A percentile compares a stretch with the other conserved stretches of the same genome.
phyloP scores from a whole-genome alignment of 2,888 invertebrate species.

The Heliothis peltigera region DNA sequence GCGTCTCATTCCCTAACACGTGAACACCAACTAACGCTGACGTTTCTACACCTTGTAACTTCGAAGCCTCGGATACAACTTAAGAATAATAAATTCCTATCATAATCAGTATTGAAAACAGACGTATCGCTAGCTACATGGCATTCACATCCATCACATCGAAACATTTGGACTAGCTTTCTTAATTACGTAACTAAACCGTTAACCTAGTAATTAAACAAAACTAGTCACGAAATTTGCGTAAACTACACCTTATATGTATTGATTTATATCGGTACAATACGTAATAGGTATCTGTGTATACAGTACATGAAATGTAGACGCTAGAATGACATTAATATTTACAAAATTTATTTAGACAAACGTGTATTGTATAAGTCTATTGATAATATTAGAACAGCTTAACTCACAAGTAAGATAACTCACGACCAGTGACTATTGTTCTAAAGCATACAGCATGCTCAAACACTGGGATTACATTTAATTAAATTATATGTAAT shows the following conservation, averaged over 20 bases:
- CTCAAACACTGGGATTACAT: constrained; percentile 47
- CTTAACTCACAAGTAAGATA: constrained; percentile 31
- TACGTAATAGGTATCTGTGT: constrained; percentile 72
- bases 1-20: constrained; percentile 57
- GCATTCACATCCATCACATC: constrained; percentile 87
- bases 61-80: constrained; percentile 59
- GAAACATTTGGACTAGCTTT: constrained; percentile 89
- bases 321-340: constrained; percentile 70
- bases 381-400: constrained; percentile 44
- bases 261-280: constrained; percentile 73
- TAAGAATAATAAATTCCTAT: constrained; percentile 62
- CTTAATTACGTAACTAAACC: constrained; percentile 86
- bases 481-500: constrained; percentile 27
- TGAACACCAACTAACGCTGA: constrained; percentile 61
- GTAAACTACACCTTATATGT: constrained; percentile 69
- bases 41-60: constrained; percentile 63
- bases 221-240: constrained; percentile 85
- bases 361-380: constrained; percentile 48
- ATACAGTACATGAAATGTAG: constrained; percentile 75
- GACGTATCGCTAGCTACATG: constrained; percentile 80
- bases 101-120: constrained; percentile 67
- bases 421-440: constrained; percentile 38
- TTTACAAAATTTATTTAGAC: constrained; percentile 70
- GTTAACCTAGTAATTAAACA: constrained; percentile 87
- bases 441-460: constrained; percentile 23